Evolutionary conservation across 2,888 invertebrate genomes (phyloP).

Genomic region (Zaprionus obscuricornis): DNA sequence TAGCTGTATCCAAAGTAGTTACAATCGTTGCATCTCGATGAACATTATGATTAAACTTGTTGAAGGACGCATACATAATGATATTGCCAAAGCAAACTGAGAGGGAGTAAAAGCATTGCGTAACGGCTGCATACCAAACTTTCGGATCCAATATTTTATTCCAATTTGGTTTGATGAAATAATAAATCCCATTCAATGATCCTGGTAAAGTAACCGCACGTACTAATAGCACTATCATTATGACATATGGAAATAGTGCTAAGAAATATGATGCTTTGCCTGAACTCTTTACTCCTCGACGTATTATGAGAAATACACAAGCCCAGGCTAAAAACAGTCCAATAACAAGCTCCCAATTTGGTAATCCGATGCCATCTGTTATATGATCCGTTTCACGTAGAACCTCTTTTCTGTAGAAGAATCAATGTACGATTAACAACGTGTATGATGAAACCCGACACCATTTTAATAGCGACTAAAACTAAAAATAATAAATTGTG

Average conservation of each 20-base stretch:
- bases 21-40: slow-evolving; percentile 86
- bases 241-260: slow-evolving; percentile 88
- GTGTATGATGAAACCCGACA: neutral
- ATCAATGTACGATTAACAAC: neutral
- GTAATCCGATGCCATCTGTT: slow-evolving; percentile 85
- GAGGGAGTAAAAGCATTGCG: slow-evolving; percentile 87
- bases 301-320: slow-evolving; percentile 84
- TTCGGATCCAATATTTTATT: slow-evolving; percentile 86
- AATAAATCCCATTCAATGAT: slow-evolving; percentile 86
- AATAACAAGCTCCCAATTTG: slow-evolving; percentile 84
- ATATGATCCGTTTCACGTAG: slow-evolving; percentile 84
- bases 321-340: slow-evolving; percentile 85
- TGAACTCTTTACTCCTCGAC: slow-evolving; percentile 86
- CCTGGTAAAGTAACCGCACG: slow-evolving; percentile 86
- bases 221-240: slow-evolving; percentile 87
- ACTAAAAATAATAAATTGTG: neutral
- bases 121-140: slow-evolving; percentile 87
- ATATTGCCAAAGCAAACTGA: slow-evolving; percentile 87
- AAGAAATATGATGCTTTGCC: slow-evolving; percentile 90
- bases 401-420: slow-evolving; percentile 84
- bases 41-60: slow-evolving; percentile 86
- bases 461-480: neutral
- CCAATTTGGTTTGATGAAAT: slow-evolving; percentile 88
- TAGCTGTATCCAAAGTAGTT: slow-evolving; percentile 85
- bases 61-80: slow-evolving; percentile 87